phyloP scores from a whole-genome alignment of 2,888 invertebrate genomes.

The Imbricaverruca yamaguchii region DNA sequence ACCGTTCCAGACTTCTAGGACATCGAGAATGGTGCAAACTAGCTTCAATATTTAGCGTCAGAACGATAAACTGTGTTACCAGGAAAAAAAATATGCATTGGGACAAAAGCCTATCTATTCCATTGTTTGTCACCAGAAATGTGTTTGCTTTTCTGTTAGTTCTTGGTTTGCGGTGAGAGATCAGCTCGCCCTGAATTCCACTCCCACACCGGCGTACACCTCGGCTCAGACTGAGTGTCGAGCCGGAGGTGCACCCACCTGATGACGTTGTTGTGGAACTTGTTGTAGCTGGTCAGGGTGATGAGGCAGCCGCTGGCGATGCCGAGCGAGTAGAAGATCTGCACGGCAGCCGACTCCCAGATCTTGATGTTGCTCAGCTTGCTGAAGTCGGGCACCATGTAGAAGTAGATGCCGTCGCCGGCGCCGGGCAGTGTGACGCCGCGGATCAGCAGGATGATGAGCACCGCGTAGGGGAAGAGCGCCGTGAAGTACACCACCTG shows the following conservation, averaged over 20 bases:
- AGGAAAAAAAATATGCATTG: no score
- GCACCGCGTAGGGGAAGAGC: conserved; percentile 88
- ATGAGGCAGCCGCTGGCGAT: conserved; percentile 94
- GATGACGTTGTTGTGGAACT: conserved; percentile 97
- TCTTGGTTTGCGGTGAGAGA: no score
- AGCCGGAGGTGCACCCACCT: not conserved
- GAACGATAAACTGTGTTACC: no score
- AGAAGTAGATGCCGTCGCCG: conserved; percentile 83
- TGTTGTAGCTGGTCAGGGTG: conserved; percentile 95
- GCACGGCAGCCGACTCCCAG: conserved; percentile 98
- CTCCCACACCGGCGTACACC: no score
- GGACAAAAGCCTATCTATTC: no score
- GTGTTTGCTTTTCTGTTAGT: no score
- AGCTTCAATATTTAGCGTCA: no score
- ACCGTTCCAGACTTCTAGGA: no score
- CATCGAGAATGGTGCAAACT: no score
- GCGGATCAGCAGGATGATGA: conserved; percentile 79
- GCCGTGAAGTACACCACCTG: conserved; percentile 96
- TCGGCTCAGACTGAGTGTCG: no score
- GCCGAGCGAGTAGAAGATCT: conserved; percentile 95
- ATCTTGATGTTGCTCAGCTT: conserved; percentile 48
- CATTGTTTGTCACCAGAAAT: no score
- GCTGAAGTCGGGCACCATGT: conserved; percentile 74
- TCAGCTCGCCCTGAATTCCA: no score
- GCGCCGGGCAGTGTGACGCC: conserved; percentile 92